A percentile compares a stretch with the other conserved stretches of the same genome.
These are phyloP conservation scores for Drosophila paucipuncta DNA, from an alignment of 2,888 invertebrate species.

Conservation along the genomic window DNA sequence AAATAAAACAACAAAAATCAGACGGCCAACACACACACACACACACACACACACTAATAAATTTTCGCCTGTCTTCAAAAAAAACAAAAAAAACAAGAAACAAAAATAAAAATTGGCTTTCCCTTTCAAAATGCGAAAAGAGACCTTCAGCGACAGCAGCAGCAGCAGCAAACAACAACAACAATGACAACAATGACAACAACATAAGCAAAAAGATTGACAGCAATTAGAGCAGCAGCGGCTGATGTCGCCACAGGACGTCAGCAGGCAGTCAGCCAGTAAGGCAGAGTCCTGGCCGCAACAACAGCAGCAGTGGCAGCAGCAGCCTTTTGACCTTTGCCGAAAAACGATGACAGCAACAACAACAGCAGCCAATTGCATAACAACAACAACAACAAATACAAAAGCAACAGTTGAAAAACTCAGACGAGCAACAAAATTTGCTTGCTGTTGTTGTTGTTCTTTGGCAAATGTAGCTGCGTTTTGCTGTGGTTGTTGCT, in stretches of 20 bases:
- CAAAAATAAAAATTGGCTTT: constrained; percentile 46
- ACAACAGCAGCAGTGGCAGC: constrained; percentile 36
- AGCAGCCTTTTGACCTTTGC: constrained; percentile 63
- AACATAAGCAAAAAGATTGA: constrained; percentile 53
- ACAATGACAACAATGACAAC: constrained; percentile 3
- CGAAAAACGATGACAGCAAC: constrained; percentile 44
- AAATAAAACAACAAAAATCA: background rate
- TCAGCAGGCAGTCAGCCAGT: constrained; percentile 30
- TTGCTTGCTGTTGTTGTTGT: constrained; percentile 16
- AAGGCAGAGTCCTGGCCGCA: constrained; percentile 25
- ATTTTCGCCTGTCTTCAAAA: constrained; percentile 28
- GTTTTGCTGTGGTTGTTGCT: constrained; percentile 19
- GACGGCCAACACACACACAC: constrained; percentile 17
- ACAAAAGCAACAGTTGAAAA: constrained; percentile 55
- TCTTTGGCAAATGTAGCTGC: constrained; percentile 9
- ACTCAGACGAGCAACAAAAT: constrained; percentile 31
- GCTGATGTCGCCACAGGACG: constrained; percentile 57
- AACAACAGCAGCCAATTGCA: constrained; percentile 40
- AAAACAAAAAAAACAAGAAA: background rate
- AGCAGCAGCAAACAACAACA: background rate
- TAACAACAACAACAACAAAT: constrained; percentile 33
- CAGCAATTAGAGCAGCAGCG: constrained; percentile 67
- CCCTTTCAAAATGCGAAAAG: constrained; percentile 54
- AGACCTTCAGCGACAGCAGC: constrained; percentile 15
- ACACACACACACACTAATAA: constrained; percentile 19